phyloP scores from a whole-genome alignment of 2,888 invertebrate genomes.

The Tiphia femorata region DNA sequence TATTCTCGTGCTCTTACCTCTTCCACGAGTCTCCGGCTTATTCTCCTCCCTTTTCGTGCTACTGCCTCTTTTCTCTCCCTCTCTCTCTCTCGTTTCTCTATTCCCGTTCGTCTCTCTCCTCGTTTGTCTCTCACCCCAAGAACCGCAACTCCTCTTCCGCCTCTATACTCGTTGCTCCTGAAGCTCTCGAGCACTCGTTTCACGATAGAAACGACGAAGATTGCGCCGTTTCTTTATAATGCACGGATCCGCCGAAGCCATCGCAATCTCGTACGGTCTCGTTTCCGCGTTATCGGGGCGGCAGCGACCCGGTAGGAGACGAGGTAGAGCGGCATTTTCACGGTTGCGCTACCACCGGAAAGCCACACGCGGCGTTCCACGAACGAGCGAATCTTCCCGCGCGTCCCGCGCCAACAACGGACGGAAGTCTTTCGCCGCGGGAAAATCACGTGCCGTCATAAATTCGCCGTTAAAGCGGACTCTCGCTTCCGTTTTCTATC shows the following conservation, averaged over 20 bases:
- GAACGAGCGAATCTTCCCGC: slow-evolving; percentile 37
- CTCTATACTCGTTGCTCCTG: background rate
- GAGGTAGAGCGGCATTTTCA: slow-evolving; percentile 50
- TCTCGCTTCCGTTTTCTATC: background rate
- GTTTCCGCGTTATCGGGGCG: slow-evolving; percentile 52
- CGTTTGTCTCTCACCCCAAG: background rate
- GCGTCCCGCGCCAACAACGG: too few species aligned
- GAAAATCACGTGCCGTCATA: slow-evolving; percentile 47
- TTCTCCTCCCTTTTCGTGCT: slow-evolving; percentile 14
- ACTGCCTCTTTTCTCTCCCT: slow-evolving; percentile 9
- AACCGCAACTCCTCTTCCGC: background rate
- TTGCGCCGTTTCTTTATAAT: slow-evolving; percentile 53
- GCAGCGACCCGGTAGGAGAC: too few species aligned
- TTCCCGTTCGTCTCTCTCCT: background rate
- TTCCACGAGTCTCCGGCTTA: slow-evolving; percentile 10
- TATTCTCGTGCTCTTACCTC: slow-evolving; percentile 14
- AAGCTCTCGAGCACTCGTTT: background rate
- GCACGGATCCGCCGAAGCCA: slow-evolving; percentile 46
- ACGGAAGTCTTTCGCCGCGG: slow-evolving; percentile 8
- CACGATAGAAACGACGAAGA: slow-evolving; percentile 32
- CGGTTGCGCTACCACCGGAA: slow-evolving; percentile 26
- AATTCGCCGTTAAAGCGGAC: slow-evolving; percentile 47
- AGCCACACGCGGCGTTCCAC: too few species aligned
- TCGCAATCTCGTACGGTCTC: slow-evolving; percentile 48
- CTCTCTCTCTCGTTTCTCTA: slow-evolving; percentile 1